A percentile compares a stretch with the other conserved stretches of the same genome.
Conservation (phyloP, 92 coral and sea anemone genomes). For the Anthopleura xanthogrammica region DNA sequence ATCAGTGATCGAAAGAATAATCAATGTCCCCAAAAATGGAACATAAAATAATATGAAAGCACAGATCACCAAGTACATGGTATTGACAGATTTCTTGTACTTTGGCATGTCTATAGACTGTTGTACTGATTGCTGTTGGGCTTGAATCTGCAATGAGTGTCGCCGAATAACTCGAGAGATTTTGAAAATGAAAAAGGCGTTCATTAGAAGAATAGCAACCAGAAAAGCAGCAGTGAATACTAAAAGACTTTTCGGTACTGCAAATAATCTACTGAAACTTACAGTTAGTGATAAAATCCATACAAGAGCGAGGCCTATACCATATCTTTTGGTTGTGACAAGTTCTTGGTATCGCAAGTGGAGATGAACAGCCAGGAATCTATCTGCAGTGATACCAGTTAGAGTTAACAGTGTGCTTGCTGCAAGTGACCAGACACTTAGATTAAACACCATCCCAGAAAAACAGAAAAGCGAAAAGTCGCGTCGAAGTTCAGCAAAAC, state of each 20-base stretch:
- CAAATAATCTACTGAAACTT: too few species aligned
- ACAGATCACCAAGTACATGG: slow-evolving; percentile 8
- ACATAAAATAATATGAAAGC: slow-evolving; percentile 6
- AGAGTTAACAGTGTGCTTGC: not conserved
- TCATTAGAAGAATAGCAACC: not conserved
- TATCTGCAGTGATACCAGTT: slow-evolving; percentile 18
- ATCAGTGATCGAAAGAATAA: not conserved
- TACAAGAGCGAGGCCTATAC: not conserved
- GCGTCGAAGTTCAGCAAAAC: not conserved
- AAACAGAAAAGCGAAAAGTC: not conserved
- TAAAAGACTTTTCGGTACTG: too few species aligned
- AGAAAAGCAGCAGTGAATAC: too few species aligned
- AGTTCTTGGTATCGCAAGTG: slow-evolving; percentile 19
- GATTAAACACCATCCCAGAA: not conserved
- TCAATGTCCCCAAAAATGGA: not conserved
- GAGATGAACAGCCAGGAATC: slow-evolving; percentile 17
- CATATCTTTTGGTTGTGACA: not conserved
- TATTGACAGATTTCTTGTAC: slow-evolving; percentile 5
- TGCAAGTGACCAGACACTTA: slow-evolving; percentile 1
- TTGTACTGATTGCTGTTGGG: slow-evolving; percentile 15
- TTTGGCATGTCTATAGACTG: slow-evolving; percentile 23
- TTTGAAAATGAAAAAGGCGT: not conserved
- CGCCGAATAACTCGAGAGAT: slow-evolving; percentile 7
- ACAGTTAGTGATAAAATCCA: not conserved
- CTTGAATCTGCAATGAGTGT: slow-evolving; percentile 15